These are phyloP conservation scores for Spisula subtruncata DNA, from an alignment of 2,888 invertebrate species.

Conservation along the genomic window DNA sequence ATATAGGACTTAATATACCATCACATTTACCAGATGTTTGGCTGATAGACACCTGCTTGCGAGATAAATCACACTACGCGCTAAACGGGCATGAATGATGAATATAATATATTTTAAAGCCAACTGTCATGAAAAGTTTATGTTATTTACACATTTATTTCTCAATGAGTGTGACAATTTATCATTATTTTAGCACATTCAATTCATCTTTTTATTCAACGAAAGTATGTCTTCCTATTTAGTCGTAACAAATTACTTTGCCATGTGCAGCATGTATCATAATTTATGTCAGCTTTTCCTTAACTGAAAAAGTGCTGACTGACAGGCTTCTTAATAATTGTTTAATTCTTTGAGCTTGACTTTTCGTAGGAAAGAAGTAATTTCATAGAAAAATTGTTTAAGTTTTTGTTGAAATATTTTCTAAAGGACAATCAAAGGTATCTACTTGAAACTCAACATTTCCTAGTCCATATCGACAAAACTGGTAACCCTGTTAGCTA, in stretches of 20 bases:
- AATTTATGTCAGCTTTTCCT: neutral
- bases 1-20: neutral
- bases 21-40: neutral
- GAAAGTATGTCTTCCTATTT: neutral
- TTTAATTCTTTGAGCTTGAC: neutral
- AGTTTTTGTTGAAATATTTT: no score
- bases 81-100: slow-evolving; percentile 10
- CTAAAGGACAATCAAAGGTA: no score
- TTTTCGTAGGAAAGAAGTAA: no score
- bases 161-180: slow-evolving; percentile 9
- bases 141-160: slow-evolving; percentile 19
- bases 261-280: neutral
- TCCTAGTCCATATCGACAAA: no score
- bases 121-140: slow-evolving; percentile 29
- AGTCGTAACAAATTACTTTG: slow-evolving; percentile 8
- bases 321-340: neutral
- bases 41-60: slow-evolving; percentile 34
- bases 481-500: no score
- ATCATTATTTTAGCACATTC: slow-evolving; percentile 5
- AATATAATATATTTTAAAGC: slow-evolving; percentile 25
- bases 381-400: no score
- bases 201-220: slow-evolving; percentile 18
- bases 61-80: slow-evolving; percentile 36
- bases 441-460: no score
- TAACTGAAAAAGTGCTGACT: neutral